Conservation (phyloP, 2,888 invertebrate genomes). For the Pristionchus maxplancki region DNA sequence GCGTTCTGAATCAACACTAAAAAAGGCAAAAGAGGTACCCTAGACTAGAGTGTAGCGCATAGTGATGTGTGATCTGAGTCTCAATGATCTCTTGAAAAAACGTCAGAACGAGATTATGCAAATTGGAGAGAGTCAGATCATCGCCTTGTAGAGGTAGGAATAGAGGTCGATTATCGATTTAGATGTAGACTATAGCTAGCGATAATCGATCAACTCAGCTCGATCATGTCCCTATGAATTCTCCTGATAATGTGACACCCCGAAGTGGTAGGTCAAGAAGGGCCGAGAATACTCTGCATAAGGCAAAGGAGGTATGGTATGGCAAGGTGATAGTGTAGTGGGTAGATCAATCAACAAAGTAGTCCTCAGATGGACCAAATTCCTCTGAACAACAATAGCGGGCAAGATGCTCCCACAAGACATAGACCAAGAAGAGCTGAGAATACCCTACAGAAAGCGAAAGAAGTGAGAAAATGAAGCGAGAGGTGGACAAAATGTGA, state of each 20-base stretch:
- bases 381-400: not conserved
- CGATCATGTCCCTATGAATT: not conserved
- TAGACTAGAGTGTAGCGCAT: not conserved
- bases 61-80: too few relatives aligned
- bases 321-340: too few relatives aligned
- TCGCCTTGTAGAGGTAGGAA: not conserved
- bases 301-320: constrained; percentile 34
- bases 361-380: not conserved
- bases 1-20: not conserved
- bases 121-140: not conserved
- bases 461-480: not conserved
- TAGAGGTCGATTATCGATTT: not conserved
- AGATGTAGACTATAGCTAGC: not conserved
- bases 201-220: not conserved
- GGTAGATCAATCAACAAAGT: not conserved
- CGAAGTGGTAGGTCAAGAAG: constrained; percentile 28
- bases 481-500: not conserved
- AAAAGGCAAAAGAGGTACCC: constrained; percentile 14
- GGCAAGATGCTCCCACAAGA: not conserved
- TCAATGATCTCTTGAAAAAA: not conserved
- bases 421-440: not conserved
- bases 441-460: not conserved
- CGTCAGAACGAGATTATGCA: not conserved
- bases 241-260: not conserved
- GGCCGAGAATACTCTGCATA: not conserved